Base-by-base conservation (phyloP, 2,888 invertebrate genomes). In the Patella caerulea region DNA sequence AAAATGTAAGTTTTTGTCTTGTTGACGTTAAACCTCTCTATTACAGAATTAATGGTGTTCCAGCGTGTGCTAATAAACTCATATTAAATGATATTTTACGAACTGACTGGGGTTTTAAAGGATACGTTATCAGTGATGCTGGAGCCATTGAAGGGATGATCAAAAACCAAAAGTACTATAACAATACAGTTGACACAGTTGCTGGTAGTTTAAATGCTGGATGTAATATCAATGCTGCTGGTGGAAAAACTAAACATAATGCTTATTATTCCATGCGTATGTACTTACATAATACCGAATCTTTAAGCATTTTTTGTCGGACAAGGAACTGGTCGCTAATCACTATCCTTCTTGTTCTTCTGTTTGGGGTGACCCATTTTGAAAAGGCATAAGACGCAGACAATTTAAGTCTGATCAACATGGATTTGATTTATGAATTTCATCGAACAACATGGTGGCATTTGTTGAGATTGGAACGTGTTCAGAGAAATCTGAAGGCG, bases 71-170 rank as follows among this genome's bases (percentile, higher is more conserved):
- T 45, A 88, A 88, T 79, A 82, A 82, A 34, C 71, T 79, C 19
- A 82, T 89, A 3, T 74, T 89, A 52, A 88, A 87, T 14, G 85
- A 87, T 24, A 85, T 89, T 53, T 74, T 88, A 11, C 81, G 90
- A 7, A 79, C 78, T 17, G 85, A 86, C 71, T 89, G 88, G 87
- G 86, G 86, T 15, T 90, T 88, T 79, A 83, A 78, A 65, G 90
- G 90, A 11, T 89, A 87, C 56, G 86, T 89, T 7, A 85, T 89
- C 73, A 88, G 89, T 80, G 90, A 90, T 71, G 86, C 86, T 72
- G 87, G 84, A n/a, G 90, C 90, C 7, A 84, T 90, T 2, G 84
- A 86, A 71, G 85, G 84, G 75, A 83, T 89, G 55, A 84, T 86
- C 7, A 73, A 80, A 0, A 83, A 77, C 53, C 87, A 88, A 72